Conservation (phyloP, 2,113 vertebrate genomes). For the Hiodon tergisus region DNA sequence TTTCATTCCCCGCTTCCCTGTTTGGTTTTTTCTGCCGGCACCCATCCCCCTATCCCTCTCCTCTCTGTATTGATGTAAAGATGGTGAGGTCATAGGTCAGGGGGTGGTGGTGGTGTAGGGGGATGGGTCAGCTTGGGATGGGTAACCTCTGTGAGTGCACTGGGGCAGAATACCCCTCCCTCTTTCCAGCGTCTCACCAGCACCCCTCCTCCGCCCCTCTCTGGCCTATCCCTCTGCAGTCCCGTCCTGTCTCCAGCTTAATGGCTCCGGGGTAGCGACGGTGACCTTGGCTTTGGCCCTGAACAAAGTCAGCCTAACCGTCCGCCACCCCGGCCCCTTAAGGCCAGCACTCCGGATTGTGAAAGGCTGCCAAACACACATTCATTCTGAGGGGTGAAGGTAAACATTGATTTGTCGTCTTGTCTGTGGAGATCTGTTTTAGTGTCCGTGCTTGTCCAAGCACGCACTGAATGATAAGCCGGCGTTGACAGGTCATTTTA, state of each 20-base stretch:
- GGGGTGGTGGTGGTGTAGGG: slow-evolving; percentile 35
- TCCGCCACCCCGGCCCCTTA: slow-evolving; percentile 30
- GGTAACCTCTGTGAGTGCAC: slow-evolving; percentile 77
- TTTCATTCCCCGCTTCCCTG: slow-evolving; percentile 39
- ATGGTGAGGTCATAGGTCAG: slow-evolving; percentile 73
- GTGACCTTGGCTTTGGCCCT: slow-evolving; percentile 66
- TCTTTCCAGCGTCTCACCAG: slow-evolving; percentile 46
- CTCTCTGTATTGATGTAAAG: slow-evolving; percentile 58
- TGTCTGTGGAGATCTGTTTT: slow-evolving; percentile 34
- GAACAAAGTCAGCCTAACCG: slow-evolving; percentile 48
- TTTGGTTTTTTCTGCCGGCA: background rate
- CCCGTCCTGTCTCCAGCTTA: slow-evolving; percentile 44
- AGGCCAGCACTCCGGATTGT: background rate
- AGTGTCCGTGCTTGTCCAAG: slow-evolving; percentile 28
- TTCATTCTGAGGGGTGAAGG: slow-evolving; percentile 12
- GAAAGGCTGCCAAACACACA: slow-evolving; percentile 11
- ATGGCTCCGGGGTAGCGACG: slow-evolving; percentile 65
- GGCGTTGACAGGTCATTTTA: no score
- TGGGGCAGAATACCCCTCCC: slow-evolving; percentile 74
- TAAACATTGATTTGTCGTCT: slow-evolving; percentile 42
- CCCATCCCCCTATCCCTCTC: slow-evolving; percentile 2
- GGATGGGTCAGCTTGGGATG: slow-evolving; percentile 50
- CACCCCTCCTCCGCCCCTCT: slow-evolving; percentile 38
- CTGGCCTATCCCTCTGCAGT: slow-evolving; percentile 58
- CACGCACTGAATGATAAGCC: slow-evolving; percentile 16